Evolutionary conservation across 1,140 invertebrate genomes (phyloP), one percentile per base, ranked within the genome.

Genomic region (Trichoplusia ni): DNA sequence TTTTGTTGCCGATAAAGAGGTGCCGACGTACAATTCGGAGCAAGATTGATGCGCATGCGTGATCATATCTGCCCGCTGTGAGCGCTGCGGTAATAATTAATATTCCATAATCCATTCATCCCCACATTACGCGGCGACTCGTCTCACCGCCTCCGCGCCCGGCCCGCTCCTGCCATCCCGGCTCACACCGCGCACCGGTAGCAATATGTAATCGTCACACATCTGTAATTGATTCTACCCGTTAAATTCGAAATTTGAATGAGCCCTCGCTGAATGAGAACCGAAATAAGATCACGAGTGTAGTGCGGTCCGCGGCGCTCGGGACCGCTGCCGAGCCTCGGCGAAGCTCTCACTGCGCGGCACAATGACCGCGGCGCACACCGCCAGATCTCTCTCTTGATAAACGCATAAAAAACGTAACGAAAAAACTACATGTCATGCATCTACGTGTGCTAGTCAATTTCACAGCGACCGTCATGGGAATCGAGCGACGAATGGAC

Each of bases 381-480:
- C 81, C 71, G 67, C 77, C 75, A 84, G 87, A 89, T 90, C 83
- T 85, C 81, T 75, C 81, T 79, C 73, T 74, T 73, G 86, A 89
- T 85, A 87, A 86, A 87, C 76, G 82, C 29, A 66, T 66, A 82
- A 85, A 89, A 86, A 86, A 82, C 67, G 56, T 67, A 65, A 80
- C 76, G 71, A 81, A 85, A 88, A 86, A 88, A 81, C 80, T 85
- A 89, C 88, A 84, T 85, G 87, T 90, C 86, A 89, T 86, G 86
- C 84, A 90, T 84, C 84, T 84, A 86, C 82, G 83, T 90, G 85
- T 88, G 85, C 79, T 82, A 77, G 82, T 83, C 84, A 77, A 88
- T 88, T 86, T 89, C 84, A 86, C 81, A 78, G 78, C 75, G 77
- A 76, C 79, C 72, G 83, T 82, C 86, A 85, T 90, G 87, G 86